These are phyloP conservation scores for Scaptomyza caliginosa DNA, from an alignment of 2,888 invertebrate species.

Conservation along the genomic window DNA sequence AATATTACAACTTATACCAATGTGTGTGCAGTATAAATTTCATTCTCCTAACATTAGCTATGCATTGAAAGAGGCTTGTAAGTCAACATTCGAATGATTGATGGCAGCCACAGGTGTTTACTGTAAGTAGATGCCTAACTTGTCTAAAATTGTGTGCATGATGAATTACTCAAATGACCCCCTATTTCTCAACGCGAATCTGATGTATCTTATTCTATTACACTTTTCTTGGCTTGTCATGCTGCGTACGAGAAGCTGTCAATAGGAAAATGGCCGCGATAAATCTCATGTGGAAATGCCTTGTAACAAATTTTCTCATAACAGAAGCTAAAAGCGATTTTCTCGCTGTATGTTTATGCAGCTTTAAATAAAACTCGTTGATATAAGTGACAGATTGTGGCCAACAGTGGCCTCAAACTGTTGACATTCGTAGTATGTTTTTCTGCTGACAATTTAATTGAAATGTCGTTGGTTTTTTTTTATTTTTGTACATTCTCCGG, in stretches of 20 bases:
- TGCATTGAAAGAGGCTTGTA: slow-evolving; percentile 27
- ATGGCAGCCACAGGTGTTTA: slow-evolving; percentile 65
- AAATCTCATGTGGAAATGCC: slow-evolving; percentile 55
- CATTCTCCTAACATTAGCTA: slow-evolving; percentile 20
- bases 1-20: slow-evolving; percentile 33
- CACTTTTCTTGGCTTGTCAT: slow-evolving; percentile 58
- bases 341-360: slow-evolving; percentile 2
- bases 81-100: slow-evolving; percentile 47
- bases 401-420: slow-evolving; percentile 33
- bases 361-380: slow-evolving; percentile 45
- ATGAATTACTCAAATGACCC: slow-evolving; percentile 58
- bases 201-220: slow-evolving; percentile 47
- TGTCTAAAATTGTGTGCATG: slow-evolving; percentile 40
- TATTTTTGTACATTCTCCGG: neutral
- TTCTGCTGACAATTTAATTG: slow-evolving; percentile 62
- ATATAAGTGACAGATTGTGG: slow-evolving; percentile 53
- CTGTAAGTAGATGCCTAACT: slow-evolving; percentile 17
- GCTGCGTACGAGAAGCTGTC: slow-evolving; percentile 50
- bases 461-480: slow-evolving; percentile 44
- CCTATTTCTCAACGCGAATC: neutral
- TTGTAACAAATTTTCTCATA: slow-evolving; percentile 10
- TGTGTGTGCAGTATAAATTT: slow-evolving; percentile 12
- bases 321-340: slow-evolving; percentile 9
- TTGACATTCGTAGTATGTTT: slow-evolving; percentile 44
- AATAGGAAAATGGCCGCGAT: slow-evolving; percentile 67